Base-by-base conservation (phyloP, 2,113 vertebrate genomes). In the Gasterosteus aculeatus region DNA sequence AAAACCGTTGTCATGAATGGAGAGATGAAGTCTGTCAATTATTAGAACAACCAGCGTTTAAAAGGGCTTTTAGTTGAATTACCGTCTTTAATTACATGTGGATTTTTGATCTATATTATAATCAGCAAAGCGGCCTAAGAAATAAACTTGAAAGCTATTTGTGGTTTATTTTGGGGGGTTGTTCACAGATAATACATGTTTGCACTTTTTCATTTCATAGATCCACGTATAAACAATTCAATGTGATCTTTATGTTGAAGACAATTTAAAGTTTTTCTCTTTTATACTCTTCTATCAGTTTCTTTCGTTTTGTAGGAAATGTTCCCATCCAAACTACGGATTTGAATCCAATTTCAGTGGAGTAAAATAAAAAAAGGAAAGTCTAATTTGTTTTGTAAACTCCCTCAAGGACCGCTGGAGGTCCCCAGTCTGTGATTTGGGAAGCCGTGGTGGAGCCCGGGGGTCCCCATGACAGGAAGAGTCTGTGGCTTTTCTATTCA, bases 401-500 rank as follows among this genome's bases (percentile, higher is more conserved):
- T 75, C 57, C 68, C 39, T 59, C 2, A 26, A 31, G 69, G 56
- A 9, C 59, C 41, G 18, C 75, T 76, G 68, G 72, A 79, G 75
- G 78, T 71, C 72, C 60, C 12, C 69, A 68, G 66, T 56, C 60
- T 38, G 3, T 39, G 47, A 35, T 68, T 67, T 78, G 59, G 41
- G 62, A 65, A 64, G 15, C 61, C 1, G 56, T 44, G 44, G 12
- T 3, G 12, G 15, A 82, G 26, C 35, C 59, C 69, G 29, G 75
- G 47, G 22, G 29, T 69, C 56, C 58, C 35, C 49, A 33, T 76
- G 77, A 70, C 81, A 78, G 77, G 81, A 74, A 74, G 74, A 61
- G 53, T 61, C 19, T 72, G 57, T 63, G 72, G 64, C 75, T 81
- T 74, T 75, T 72, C 72, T 70, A 15, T 78, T 84, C 74, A 83